phyloP scores from a whole-genome alignment of 2,113 vertebrate species.

The Piliocolobus tephrosceles region DNA sequence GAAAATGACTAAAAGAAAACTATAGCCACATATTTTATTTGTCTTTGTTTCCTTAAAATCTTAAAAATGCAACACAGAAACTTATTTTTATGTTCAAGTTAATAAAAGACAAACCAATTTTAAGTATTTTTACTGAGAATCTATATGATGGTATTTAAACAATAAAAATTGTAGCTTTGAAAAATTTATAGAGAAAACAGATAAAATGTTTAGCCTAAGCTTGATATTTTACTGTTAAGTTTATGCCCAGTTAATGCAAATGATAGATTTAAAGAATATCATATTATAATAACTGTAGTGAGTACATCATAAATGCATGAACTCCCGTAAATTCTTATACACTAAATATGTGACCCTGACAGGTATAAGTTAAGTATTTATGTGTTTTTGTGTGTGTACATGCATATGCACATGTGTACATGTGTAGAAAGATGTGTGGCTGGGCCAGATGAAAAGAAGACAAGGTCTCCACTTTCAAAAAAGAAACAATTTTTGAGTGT shows the following conservation, averaged over 20 bases:
- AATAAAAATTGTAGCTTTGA: neutral
- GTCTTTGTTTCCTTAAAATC: neutral
- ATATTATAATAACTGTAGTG: neutral
- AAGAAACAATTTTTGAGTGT: neutral
- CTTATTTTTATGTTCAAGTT: neutral
- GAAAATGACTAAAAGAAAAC: conserved; percentile 36
- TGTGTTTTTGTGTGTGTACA: neutral
- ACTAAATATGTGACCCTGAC: neutral
- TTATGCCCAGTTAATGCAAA: neutral
- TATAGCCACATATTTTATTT: neutral
- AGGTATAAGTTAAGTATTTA: neutral
- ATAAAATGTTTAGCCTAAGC: neutral
- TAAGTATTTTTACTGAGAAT: conserved; percentile 33
- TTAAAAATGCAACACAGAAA: neutral
- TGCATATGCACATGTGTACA: neutral
- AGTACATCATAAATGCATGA: neutral
- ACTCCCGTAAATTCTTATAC: neutral
- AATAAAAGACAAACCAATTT: conserved; percentile 35
- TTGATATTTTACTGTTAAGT: neutral
- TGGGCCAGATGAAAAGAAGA: neutral
- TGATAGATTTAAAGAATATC: neutral
- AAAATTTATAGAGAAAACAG: neutral
- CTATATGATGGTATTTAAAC: neutral
- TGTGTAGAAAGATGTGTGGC: neutral
- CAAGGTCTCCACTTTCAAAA: neutral